Base-by-base conservation (phyloP, 2,113 vertebrate species). In the Perccottus glenii region DNA sequence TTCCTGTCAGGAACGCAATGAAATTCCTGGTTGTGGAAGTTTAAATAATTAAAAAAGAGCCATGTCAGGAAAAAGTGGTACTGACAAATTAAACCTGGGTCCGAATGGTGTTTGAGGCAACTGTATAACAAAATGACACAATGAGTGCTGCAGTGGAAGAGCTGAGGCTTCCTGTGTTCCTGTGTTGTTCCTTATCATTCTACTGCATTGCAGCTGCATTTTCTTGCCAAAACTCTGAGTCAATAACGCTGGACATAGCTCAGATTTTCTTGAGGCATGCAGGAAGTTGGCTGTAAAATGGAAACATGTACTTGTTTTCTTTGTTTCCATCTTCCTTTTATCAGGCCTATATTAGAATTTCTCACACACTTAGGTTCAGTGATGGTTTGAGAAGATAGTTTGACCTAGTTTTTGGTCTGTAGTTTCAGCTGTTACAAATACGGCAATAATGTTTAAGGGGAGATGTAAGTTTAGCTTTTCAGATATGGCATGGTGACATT, bases 1-100 rank as follows among this genome's bases (percentile, higher is more conserved):
- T 92, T 93, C 91, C 91, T 92, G 88, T 82, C 70, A 89, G 88
- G 83, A 90, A 85, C 75, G 35, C 33, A 55, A 45, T 67, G 81
- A 60, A 65, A 77, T 89, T 80, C 80, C 85, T 49, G 33, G 59
- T 46, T 71, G 64, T 44, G 38, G 64, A 45, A 19, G 38, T 27
- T n/a, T n/a, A n/a, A 69, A 67, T 84, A 80, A 67, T 68, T 67
- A 43, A n/a, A n/a, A 15, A 56, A 36, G 43, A 60, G 63, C 67
- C 27, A 36, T 60, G 57, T 60, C 6, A 46, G 9, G 4, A 43
- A 43, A 40, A 14, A 36, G 35, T 55, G 11, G 12, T 55, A 11
- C 50, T 52, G 50, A 52, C 50, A 33, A 19, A 52, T 46, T 12
- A 12, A 45, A 12, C 44, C 8, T 7, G 12, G 11, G 11, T 46